Percentiles rank a stretch among this genome's conserved stretches.
These are phyloP conservation scores for Melanerpes formicivorus DNA, from an alignment of 2,113 vertebrate species.

Conservation along the genomic window DNA sequence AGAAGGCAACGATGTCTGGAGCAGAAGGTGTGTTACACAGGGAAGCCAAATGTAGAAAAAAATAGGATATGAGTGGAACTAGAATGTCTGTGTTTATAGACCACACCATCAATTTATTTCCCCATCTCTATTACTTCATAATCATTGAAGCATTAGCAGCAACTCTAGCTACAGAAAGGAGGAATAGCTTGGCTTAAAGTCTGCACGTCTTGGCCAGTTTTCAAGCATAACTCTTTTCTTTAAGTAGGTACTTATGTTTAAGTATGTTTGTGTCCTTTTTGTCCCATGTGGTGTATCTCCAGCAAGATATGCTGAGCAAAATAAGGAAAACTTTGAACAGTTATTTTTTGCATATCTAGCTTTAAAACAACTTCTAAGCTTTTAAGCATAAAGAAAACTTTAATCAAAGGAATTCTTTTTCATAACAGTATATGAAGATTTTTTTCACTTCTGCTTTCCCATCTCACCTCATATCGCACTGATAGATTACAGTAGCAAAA, in stretches of 20 bases:
- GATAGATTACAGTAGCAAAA: background rate
- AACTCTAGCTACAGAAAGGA: background rate
- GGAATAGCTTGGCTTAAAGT: background rate
- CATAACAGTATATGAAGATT: background rate
- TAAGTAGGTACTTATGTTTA: background rate
- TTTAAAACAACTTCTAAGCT: background rate
- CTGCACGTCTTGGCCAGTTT: background rate
- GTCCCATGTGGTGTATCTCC: background rate
- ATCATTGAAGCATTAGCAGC: background rate
- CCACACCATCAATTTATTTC: background rate
- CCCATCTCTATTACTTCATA: background rate
- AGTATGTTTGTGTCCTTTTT: background rate
- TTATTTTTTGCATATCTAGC: background rate
- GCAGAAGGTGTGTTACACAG: background rate
- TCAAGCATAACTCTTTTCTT: background rate
- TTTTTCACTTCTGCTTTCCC: background rate
- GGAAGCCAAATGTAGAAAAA: background rate
- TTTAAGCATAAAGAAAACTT: background rate
- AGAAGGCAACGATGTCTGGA: background rate
- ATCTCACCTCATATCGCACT: background rate
- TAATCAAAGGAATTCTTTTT: background rate
- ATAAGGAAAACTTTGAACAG: background rate
- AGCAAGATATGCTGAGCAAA: background rate
- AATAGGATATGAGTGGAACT: background rate
- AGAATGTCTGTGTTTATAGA: background rate